Percentiles rank a stretch among this genome's conserved stretches.
These are phyloP conservation scores for Chloroceryle aenea DNA, from an alignment of 2,113 vertebrate genomes.

Conservation along the genomic window DNA sequence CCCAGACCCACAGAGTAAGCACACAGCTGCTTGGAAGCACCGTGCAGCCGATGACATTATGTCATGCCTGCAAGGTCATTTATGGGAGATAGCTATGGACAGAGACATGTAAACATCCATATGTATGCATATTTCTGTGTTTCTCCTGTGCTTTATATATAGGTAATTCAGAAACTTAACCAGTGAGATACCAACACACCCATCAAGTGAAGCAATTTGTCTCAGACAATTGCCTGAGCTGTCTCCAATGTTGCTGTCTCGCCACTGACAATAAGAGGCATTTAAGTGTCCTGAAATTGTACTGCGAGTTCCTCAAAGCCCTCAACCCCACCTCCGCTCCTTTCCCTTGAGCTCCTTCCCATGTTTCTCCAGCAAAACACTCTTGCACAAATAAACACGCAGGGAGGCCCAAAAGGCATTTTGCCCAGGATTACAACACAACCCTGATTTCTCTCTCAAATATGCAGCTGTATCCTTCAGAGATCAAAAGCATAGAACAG, in stretches of 20 bases:
- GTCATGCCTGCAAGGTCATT: not conserved
- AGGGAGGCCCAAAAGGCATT: constrained; percentile 50
- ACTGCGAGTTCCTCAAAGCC: not conserved
- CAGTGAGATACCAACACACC: not conserved
- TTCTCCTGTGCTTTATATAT: not conserved
- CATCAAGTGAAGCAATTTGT: not conserved
- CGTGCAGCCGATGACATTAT: not conserved
- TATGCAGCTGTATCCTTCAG: constrained; percentile 30
- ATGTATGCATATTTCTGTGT: not conserved
- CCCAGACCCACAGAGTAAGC: not conserved
- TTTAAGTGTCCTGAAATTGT: constrained; percentile 47
- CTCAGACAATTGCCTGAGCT: constrained; percentile 22
- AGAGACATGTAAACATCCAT: not conserved
- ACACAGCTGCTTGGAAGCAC: not conserved
- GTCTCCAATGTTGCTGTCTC: not conserved
- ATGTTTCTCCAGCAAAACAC: constrained; percentile 43
- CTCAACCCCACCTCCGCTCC: not conserved
- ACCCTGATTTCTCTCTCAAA: constrained; percentile 14
- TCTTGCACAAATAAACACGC: constrained; percentile 47
- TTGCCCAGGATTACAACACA: constrained; percentile 35
- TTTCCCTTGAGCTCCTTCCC: constrained; percentile 2
- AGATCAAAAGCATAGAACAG: not conserved
- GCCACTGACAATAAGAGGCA: not conserved
- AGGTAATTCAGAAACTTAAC: constrained; percentile 13
- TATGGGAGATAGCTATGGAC: not conserved